Percentiles rank a stretch among this genome's conserved stretches.
Evolutionary conservation across 2,888 invertebrate genomes (phyloP).

Genomic region (Allygus modestus): DNA sequence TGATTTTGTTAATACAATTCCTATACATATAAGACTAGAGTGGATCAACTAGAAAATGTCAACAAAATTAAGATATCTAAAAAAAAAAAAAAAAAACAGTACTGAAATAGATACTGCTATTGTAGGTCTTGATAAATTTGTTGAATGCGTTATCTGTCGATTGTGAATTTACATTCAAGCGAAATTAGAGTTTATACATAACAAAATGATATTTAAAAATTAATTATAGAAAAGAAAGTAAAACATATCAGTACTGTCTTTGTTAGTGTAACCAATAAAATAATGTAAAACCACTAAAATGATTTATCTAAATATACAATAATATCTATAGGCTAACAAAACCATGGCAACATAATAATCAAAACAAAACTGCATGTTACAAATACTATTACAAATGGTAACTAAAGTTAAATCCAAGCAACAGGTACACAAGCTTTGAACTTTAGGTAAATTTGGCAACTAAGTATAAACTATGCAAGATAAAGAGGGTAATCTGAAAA

Average conservation of each 20-base stretch:
- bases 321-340: not conserved
- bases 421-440: slow-evolving; percentile 36
- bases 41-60: no score
- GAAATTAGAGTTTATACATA: no score
- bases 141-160: no score
- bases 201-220: no score
- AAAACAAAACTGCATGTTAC: not conserved
- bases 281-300: not conserved
- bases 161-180: no score
- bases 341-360: not conserved
- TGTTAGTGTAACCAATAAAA: not conserved
- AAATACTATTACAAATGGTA: not conserved
- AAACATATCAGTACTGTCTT: not conserved
- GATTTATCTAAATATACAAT: not conserved
- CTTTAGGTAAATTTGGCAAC: not conserved
- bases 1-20: no score
- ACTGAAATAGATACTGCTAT: no score
- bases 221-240: not conserved
- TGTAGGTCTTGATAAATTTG: no score
- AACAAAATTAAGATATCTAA: no score
- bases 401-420: not conserved
- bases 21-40: no score
- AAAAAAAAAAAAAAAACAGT: no score
- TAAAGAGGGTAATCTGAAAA: not conserved
- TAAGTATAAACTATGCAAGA: not conserved